Base-by-base conservation (phyloP, 2,113 vertebrate genomes). In the Hippocampus zosterae region DNA sequence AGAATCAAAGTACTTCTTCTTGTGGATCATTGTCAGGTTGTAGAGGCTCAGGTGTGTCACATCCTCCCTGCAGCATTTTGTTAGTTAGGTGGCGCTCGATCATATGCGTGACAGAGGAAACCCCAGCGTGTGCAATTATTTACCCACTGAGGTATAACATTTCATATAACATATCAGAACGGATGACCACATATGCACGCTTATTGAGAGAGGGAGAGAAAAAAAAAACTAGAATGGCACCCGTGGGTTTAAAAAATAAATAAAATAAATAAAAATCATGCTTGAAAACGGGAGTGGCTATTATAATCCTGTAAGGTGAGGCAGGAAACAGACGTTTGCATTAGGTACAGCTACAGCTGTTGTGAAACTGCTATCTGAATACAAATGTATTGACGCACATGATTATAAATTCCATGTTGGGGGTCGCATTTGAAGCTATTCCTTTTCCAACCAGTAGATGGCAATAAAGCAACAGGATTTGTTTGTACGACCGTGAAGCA, bases 1-100 rank as follows among this genome's bases (percentile, higher is more conserved):
- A 0, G 95, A 99, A 90, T 99, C 97, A 91, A 99, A 99, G 73
- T 99, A 99, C 91, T 97, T 99, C 92, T 98, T 99, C 91, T 98
- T 99, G 90, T 98, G 95, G 92, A 98, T 96, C 88, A 98, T 94
- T 91, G 95, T 98, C 91, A 98, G 89, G 90, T 99, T 98, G 90
- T 98, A 99, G 90, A 99, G 93, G 90, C 96, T 96, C 88, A 99
- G 89, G 88, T 99, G 97, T 91, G 95, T 93, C 87, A 98, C 94
- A 86, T 99, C 95, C 91, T 94, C 95, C 97, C 97, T 99, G 85
- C 81, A 79, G 82, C 2, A 57, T 37, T 70, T 70, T 64, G 66
- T 29, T 65, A 18, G 56, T 62, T 3, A n/a, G 15, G 50, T 7
- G 16, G 15, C 55, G 15, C 13, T 50, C 16, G 0, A 9, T 21